A percentile compares a stretch with the other conserved stretches of the same genome.
These are phyloP conservation scores for Hedychridium roseum DNA, from an alignment of 2,888 invertebrate genomes.

Conservation along the genomic window DNA sequence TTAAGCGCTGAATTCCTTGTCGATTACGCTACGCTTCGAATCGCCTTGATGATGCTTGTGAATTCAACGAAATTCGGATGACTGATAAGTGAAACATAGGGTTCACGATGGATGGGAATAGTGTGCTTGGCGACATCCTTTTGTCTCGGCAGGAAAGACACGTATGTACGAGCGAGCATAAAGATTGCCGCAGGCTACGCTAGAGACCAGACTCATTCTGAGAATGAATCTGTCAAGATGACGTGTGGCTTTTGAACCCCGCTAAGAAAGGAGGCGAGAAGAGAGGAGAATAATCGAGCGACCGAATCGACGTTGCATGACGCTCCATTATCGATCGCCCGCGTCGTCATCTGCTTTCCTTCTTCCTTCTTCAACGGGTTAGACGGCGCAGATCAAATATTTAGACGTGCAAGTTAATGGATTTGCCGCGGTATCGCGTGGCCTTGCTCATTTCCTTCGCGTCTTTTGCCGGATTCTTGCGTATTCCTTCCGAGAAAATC, in stretches of 20 bases:
- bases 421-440: constrained; percentile 34
- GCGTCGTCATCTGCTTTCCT: constrained; percentile 10
- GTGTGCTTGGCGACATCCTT: too few species aligned
- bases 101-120: too few species aligned
- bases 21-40: too few species aligned
- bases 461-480: constrained; percentile 3
- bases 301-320: constrained; percentile 34
- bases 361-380: constrained; percentile 5
- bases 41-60: too few species aligned
- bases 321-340: constrained; percentile 24
- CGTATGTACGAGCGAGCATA: too few species aligned
- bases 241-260: constrained; percentile 9
- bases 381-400: constrained; percentile 35
- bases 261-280: constrained; percentile 2
- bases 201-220: too few species aligned
- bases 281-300: constrained; percentile 23
- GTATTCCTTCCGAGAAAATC: neutral
- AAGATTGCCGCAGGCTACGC: too few species aligned
- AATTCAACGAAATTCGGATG: too few species aligned
- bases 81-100: too few species aligned
- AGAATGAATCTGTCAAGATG: constrained; percentile 4
- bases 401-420: constrained; percentile 37
- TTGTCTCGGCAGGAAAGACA: too few species aligned
- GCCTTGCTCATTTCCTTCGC: constrained; percentile 23
- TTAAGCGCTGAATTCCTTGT: too few species aligned